phyloP scores from a whole-genome alignment of 2,797 vertebrate genomes.

The Clarias laeviceps region DNA sequence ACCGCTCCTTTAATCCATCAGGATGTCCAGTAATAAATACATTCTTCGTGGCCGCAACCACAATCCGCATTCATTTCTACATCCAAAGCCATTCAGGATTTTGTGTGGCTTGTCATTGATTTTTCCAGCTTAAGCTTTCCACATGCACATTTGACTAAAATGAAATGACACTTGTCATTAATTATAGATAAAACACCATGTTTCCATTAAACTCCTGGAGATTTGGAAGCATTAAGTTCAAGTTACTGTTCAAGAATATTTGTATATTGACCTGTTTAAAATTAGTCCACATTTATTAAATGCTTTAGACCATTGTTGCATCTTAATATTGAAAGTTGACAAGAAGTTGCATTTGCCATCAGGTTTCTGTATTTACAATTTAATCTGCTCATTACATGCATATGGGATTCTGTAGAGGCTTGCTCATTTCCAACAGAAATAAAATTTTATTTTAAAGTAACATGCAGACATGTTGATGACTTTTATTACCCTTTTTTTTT shows the following conservation, averaged over 20 bases:
- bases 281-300: neutral
- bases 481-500: neutral
- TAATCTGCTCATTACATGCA: neutral
- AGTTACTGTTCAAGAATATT: constrained; percentile 8
- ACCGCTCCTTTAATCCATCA: neutral
- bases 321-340: neutral
- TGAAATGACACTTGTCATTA: neutral
- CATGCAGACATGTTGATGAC: neutral
- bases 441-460: neutral
- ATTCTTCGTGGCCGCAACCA: neutral
- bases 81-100: constrained; percentile 6
- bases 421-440: neutral
- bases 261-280: neutral
- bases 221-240: constrained; percentile 10
- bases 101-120: constrained; percentile 6
- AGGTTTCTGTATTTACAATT: constrained; percentile 4
- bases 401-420: constrained; percentile 5
- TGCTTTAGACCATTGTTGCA: neutral
- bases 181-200: neutral
- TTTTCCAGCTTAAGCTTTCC: neutral
- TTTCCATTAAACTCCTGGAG: constrained; percentile 13
- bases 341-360: neutral
- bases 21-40: neutral
- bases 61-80: neutral
- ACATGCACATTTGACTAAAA: neutral